A percentile compares a stretch with the other conserved stretches of the same genome.
Evolutionary conservation across 1,140 invertebrate genomes (phyloP).

Genomic region (Chrysoperla carnea): DNA sequence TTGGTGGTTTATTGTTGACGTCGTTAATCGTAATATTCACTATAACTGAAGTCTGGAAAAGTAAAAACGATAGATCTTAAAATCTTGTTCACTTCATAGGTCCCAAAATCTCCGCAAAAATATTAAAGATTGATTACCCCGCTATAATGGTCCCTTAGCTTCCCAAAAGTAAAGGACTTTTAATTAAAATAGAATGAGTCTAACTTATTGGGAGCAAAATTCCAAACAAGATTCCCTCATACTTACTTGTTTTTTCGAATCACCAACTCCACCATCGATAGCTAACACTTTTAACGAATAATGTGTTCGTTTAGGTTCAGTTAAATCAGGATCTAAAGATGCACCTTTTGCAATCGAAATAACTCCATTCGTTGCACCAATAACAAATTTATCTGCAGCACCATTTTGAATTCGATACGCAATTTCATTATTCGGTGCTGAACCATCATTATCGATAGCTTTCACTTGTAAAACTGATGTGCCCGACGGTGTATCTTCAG

Average conservation of each 20-base stretch:
- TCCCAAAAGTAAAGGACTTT: too few relatives aligned
- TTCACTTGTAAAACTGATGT: constrained; percentile 63
- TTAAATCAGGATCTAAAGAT: constrained; percentile 75
- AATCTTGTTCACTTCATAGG: too few relatives aligned
- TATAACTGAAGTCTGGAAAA: constrained; percentile 35
- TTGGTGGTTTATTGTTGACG: constrained; percentile 79
- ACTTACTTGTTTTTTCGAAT: constrained; percentile 21
- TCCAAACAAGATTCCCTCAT: too few relatives aligned
- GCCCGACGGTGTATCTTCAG: constrained; percentile 64
- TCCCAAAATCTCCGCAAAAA: too few relatives aligned
- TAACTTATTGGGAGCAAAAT: too few relatives aligned
- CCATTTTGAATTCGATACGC: constrained; percentile 78
- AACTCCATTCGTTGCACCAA: constrained; percentile 62
- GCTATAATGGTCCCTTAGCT: too few relatives aligned
- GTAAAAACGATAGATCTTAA: too few relatives aligned
- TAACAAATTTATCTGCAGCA: constrained; percentile 81
- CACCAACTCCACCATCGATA: constrained; percentile 72
- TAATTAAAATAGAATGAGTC: too few relatives aligned
- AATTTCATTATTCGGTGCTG: constrained; percentile 67
- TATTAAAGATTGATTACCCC: too few relatives aligned
- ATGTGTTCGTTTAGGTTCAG: constrained; percentile 46
- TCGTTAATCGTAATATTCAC: constrained; percentile 77
- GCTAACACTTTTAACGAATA: constrained; percentile 57
- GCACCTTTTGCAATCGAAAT: constrained; percentile 75
- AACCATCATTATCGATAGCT: constrained; percentile 70